A percentile compares a stretch with the other conserved stretches of the same genome.
Conservation (phyloP, 2,113 vertebrate species). For the Heterocephalus glaber region DNA sequence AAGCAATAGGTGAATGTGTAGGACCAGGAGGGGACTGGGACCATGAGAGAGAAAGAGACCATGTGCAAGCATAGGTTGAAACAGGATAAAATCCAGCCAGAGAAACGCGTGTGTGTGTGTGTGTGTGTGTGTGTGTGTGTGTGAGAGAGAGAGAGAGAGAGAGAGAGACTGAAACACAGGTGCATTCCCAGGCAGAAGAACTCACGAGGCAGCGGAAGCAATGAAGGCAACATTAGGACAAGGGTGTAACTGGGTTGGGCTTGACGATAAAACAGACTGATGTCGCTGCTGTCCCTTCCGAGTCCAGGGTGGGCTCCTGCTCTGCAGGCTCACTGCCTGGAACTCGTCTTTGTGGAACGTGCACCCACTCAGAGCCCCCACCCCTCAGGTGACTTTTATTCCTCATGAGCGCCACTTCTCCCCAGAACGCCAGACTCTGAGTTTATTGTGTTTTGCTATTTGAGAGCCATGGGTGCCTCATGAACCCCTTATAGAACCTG, state of each 20-base stretch:
- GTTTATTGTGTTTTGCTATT: background rate
- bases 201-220: background rate
- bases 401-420: background rate
- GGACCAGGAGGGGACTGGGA: background rate
- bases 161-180: background rate
- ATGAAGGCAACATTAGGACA: background rate
- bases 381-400: background rate
- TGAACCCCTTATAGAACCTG: background rate
- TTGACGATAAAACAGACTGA: background rate
- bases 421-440: background rate
- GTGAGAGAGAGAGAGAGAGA: too few relatives aligned
- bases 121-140: too few relatives aligned
- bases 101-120: background rate
- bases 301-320: background rate
- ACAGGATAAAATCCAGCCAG: slow-evolving; percentile 2
- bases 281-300: background rate
- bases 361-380: background rate
- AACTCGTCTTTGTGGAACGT: background rate
- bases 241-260: background rate
- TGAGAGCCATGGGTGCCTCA: background rate
- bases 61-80: background rate
- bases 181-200: background rate
- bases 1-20: background rate
- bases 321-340: background rate
- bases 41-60: background rate